These are phyloP conservation scores for Danionella cerebrum DNA, from an alignment of 2,113 vertebrate genomes.

Conservation along the genomic window DNA sequence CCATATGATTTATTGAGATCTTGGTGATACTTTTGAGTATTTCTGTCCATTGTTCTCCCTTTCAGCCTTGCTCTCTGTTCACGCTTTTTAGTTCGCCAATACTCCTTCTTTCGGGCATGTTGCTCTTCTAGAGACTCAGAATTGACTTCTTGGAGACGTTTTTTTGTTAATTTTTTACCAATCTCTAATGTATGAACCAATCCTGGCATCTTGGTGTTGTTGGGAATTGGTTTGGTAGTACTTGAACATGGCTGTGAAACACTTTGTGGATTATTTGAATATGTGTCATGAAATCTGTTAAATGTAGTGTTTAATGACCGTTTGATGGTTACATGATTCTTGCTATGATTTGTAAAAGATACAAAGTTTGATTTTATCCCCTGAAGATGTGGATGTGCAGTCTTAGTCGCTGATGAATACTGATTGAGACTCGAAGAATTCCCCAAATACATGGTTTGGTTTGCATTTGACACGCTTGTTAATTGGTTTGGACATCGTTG, in stretches of 20 bases:
- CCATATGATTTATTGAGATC: slow-evolving; percentile 59
- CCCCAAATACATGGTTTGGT: too few relatives aligned
- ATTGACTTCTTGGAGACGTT: slow-evolving; percentile 30
- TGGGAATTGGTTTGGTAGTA: slow-evolving; percentile 12
- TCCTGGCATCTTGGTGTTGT: slow-evolving; percentile 44
- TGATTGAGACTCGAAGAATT: too few relatives aligned
- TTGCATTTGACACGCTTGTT: too few relatives aligned
- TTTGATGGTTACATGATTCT: too few relatives aligned
- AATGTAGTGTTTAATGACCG: too few relatives aligned
- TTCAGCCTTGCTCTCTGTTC: slow-evolving; percentile 69
- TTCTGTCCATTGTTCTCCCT: slow-evolving; percentile 55
- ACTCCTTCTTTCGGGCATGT: slow-evolving; percentile 59
- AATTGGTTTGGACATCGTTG: too few relatives aligned
- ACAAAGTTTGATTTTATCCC: slow-evolving; percentile 3
- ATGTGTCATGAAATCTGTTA: too few relatives aligned
- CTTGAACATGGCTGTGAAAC: slow-evolving; percentile 30
- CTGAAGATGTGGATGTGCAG: not conserved
- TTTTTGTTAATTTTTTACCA: slow-evolving; percentile 28
- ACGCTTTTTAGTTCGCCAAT: slow-evolving; percentile 67
- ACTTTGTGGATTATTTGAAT: too few relatives aligned
- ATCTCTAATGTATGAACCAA: slow-evolving; percentile 49
- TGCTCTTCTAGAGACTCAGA: slow-evolving; percentile 55
- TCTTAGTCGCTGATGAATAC: too few relatives aligned
- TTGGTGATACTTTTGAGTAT: slow-evolving; percentile 55
- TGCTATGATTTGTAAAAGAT: not conserved